A percentile compares a stretch with the other conserved stretches of the same genome.
Evolutionary conservation across 2,797 vertebrate genomes (phyloP).

Genomic region (Neosilurus mollespiculum): DNA sequence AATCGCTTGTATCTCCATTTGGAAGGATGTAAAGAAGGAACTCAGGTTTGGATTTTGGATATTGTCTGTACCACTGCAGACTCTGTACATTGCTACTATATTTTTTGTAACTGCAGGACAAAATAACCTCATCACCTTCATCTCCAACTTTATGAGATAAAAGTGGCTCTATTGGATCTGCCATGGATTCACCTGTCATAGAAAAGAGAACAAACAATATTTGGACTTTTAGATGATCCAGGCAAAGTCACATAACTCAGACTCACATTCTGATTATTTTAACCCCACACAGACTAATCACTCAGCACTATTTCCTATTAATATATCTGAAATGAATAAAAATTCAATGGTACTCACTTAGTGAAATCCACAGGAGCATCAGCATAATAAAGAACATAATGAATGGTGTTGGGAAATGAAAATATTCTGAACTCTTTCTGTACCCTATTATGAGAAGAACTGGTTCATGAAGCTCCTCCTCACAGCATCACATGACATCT

Average conservation of each 20-base stretch:
- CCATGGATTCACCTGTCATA: not conserved
- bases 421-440: not conserved
- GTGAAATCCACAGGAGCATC: not conserved
- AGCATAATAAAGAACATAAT: not conserved
- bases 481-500: not conserved
- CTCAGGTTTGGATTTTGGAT: not conserved
- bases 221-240: not conserved
- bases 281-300: not conserved
- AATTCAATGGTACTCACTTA: not conserved
- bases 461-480: not conserved
- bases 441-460: not conserved
- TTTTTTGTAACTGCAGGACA: not conserved
- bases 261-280: not conserved
- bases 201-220: not conserved
- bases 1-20: not conserved
- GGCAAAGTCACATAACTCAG: not conserved
- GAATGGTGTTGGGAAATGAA: not conserved
- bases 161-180: not conserved
- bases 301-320: not conserved
- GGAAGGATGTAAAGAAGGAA: not conserved
- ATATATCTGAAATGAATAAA: not conserved
- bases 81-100: not conserved
- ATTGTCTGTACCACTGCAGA: not conserved
- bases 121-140: not conserved
- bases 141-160: no score